phyloP scores from a whole-genome alignment of 2,888 invertebrate species.

The Acanthosepion lycidas region DNA sequence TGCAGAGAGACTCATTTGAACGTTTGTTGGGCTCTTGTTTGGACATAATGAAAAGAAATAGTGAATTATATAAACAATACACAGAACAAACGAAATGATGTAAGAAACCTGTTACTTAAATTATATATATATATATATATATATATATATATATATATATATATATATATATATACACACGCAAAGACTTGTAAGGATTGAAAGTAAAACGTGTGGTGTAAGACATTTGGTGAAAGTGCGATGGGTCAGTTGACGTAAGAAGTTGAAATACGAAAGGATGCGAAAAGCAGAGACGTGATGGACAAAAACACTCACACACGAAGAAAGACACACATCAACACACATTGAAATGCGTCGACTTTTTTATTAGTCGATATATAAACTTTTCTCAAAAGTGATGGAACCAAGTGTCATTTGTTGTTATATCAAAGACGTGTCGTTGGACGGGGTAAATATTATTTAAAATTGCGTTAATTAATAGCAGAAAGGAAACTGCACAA shows the following conservation, averaged over 20 bases:
- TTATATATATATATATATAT: no score
- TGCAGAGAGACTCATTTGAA: conserved; percentile 97
- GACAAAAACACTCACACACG: neutral
- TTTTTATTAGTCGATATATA: neutral
- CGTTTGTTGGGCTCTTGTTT: conserved; percentile 96
- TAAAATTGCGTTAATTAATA: neutral
- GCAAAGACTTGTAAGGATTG: neutral
- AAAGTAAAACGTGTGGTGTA: neutral
- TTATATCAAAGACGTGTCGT: neutral
- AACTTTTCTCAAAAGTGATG: neutral
- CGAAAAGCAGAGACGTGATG: no score
- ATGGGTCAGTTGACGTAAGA: neutral
- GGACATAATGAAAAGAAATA: conserved; percentile 93
- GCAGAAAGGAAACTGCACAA: no score
- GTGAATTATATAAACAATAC: conserved; percentile 70
- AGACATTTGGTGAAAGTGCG: neutral
- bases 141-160: no score
- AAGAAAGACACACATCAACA: neutral
- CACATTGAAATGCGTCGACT: neutral
- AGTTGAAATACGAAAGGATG: neutral
- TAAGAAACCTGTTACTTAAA: neutral
- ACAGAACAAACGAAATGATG: conserved; percentile 54
- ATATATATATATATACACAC: neutral
- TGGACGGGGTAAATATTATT: neutral
- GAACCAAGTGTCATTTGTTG: neutral